Evolutionary conservation across 2,888 invertebrate genomes (phyloP).

Genomic region (Dicranocentrus wangi): DNA sequence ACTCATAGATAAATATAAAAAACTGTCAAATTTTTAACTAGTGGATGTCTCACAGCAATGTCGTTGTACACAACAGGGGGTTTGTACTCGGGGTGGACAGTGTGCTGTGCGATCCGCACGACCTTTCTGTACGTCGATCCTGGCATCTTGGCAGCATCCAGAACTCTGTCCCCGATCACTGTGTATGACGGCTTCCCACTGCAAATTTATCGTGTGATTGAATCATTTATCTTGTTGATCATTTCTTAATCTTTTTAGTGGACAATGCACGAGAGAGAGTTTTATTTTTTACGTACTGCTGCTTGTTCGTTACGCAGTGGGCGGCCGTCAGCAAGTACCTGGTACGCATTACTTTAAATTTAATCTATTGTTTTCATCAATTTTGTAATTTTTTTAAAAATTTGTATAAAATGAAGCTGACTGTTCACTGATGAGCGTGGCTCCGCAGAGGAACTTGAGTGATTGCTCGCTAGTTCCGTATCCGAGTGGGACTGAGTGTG

Average conservation of each 20-base stretch:
- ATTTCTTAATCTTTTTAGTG: not conserved
- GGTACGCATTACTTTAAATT: too few relatives aligned
- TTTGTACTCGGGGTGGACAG: constrained; percentile 69
- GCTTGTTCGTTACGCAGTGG: constrained; percentile 82
- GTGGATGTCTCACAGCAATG: constrained; percentile 70
- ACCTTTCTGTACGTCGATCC: constrained; percentile 36
- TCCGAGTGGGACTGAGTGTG: constrained; percentile 41
- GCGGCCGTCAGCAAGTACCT: constrained; percentile 86
- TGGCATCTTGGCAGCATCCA: not conserved
- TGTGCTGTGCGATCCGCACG: constrained; percentile 53
- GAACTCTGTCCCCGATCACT: constrained; percentile 32
- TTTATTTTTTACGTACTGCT: constrained; percentile 29
- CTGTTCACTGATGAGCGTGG: constrained; percentile 82
- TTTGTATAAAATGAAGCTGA: too few relatives aligned
- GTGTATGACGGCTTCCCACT: constrained; percentile 54
- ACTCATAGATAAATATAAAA: too few relatives aligned
- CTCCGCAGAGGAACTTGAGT: constrained; percentile 79
- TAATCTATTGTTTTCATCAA: too few relatives aligned
- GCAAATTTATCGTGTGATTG: not conserved
- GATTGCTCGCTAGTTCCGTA: constrained; percentile 15
- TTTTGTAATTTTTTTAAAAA: too few relatives aligned
- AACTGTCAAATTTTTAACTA: too few relatives aligned
- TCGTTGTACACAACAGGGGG: constrained; percentile 70
- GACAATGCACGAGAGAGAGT: not conserved
- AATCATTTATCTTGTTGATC: not conserved